Conservation (phyloP, 2,113 vertebrate genomes). For the Cairina moschata region DNA sequence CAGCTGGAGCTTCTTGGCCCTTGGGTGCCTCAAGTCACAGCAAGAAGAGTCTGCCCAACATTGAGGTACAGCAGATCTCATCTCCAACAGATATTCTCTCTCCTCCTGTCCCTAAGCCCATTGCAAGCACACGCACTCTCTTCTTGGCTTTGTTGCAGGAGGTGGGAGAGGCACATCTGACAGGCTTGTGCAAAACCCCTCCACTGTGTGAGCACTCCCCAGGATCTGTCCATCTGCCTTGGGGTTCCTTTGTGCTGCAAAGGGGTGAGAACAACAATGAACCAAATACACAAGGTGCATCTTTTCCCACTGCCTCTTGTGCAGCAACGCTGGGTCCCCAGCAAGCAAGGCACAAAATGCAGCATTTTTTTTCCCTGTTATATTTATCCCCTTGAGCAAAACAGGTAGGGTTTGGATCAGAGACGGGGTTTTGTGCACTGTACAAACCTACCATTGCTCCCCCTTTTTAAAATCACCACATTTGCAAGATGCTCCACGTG, state of each 20-base stretch:
- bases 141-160: not conserved
- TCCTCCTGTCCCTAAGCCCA: not conserved
- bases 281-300: not conserved
- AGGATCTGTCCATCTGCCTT: not conserved
- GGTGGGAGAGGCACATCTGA: not conserved
- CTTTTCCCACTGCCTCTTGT: fast-evolving
- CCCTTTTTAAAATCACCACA: not conserved
- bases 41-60: fast-evolving
- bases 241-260: not conserved
- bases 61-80: not conserved
- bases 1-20: not conserved
- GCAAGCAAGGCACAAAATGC: not conserved
- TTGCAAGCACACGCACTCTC: not conserved
- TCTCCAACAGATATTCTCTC: not conserved
- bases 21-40: not conserved
- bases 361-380: not conserved
- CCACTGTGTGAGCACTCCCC: not conserved
- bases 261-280: not conserved
- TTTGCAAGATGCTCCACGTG: not conserved
- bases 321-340: not conserved
- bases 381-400: not conserved
- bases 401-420: not conserved
- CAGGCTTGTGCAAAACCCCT: not conserved
- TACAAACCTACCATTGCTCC: not conserved
- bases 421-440: fast-evolving